These are phyloP conservation scores for Catharus ustulatus DNA, from an alignment of 2,797 vertebrate species.

Conservation along the genomic window DNA sequence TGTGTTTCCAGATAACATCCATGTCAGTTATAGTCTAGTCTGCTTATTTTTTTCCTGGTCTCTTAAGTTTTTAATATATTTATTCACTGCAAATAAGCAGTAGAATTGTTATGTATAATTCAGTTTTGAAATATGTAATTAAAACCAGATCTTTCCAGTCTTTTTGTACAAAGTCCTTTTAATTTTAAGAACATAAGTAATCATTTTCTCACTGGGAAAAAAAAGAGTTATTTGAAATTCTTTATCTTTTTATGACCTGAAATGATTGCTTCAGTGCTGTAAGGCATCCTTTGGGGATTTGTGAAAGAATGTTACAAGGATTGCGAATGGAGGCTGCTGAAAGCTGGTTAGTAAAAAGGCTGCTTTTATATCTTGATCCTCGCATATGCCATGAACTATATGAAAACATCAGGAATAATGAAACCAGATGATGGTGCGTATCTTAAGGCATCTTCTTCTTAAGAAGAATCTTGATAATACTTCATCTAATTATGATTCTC, in stretches of 20 bases:
- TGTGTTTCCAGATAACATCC: background rate
- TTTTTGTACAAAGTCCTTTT: constrained; percentile 9
- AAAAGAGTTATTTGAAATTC: background rate
- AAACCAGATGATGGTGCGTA: background rate
- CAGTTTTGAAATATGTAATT: constrained; percentile 47
- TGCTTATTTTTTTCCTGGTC: constrained; percentile 7
- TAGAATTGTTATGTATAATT: constrained; percentile 20
- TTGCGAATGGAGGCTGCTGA: background rate
- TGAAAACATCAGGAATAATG: constrained; percentile 32
- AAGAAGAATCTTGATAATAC: background rate
- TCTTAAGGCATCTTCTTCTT: background rate
- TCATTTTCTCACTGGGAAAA: background rate
- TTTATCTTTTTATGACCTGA: constrained; percentile 39
- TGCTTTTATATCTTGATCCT: constrained; percentile 9
- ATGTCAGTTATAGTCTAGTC: background rate
- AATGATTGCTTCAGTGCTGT: background rate
- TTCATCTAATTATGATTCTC: constrained; percentile 32
- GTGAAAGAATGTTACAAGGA: background rate
- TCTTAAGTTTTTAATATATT: constrained; percentile 28
- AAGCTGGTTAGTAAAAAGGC: background rate
- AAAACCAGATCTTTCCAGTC: background rate
- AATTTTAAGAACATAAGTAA: constrained; percentile 25
- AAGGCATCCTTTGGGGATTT: background rate
- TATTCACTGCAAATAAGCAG: background rate
- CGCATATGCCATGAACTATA: background rate